phyloP scores from a whole-genome alignment of 64 coral and sea anemone genomes.

The Stichodactyla helianthus region DNA sequence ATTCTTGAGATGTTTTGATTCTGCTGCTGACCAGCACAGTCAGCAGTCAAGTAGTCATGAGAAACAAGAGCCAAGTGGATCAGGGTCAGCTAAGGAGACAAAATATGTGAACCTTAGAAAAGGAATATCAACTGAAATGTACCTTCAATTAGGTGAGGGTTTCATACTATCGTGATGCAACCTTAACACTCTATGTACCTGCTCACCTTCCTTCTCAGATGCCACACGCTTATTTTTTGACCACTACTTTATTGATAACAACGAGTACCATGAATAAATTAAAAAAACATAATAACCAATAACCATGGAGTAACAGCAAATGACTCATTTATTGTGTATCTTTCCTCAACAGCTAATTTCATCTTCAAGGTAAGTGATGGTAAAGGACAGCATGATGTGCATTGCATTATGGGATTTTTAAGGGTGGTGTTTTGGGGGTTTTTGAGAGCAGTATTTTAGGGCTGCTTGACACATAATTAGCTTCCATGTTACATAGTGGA shows the following conservation, averaged over 20 bases:
- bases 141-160: conserved; percentile 45
- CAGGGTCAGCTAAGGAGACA: not conserved
- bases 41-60: conserved; percentile 10
- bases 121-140: conserved; percentile 52
- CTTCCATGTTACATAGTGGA: too few species aligned
- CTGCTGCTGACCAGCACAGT: conserved; percentile 15
- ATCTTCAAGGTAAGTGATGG: conserved; percentile 47
- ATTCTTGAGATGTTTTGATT: conserved; percentile 71
- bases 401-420: too few species aligned
- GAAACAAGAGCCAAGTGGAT: conserved; percentile 18
- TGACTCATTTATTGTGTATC: not conserved
- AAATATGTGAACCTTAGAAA: conserved; percentile 29
- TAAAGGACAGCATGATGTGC: not conserved
- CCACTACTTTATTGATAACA: not conserved
- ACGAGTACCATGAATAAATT: too few species aligned
- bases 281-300: too few species aligned
- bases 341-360: conserved; percentile 40
- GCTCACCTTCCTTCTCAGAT: too few species aligned
- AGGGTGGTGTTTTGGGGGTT: too few species aligned
- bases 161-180: too few species aligned
- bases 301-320: too few species aligned
- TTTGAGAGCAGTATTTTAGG: too few species aligned
- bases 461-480: too few species aligned
- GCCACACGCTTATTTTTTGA: not conserved
- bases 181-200: too few species aligned